Base-by-base conservation (phyloP, 2,797 vertebrate genomes). In the Siniperca obscura region DNA sequence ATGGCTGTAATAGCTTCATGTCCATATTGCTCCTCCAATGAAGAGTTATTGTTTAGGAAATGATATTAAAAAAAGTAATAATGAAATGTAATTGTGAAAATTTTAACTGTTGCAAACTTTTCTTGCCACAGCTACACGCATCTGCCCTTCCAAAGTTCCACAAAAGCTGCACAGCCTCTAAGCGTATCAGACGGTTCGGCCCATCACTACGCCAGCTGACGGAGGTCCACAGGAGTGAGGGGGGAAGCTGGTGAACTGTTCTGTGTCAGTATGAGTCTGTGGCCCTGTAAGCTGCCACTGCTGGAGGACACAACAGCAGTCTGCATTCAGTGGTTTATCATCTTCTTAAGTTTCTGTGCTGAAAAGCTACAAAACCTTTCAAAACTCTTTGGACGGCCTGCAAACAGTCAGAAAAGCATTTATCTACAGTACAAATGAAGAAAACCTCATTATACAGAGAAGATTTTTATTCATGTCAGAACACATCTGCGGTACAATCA, bases 401-500 rank as follows among this genome's bases (percentile, higher is more conserved):
- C 30, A 25, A 21, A 27, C 22, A 13, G 36, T 34, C 27, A 34
- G 4, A 56, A 52, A 73, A 3, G 3, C 8, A 34, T 10, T 70
- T 36, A 38, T 21, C 16, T 42, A 25, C 12, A 53, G 2, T 19
- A 64, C 5, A 36, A 42, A 76, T n/a, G 11, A 65, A 44, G 10
- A 50, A 60, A 65, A 34, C 2, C 10, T 14, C 17, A 30, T 10
- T 17, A n/a, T 74, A 87, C 89, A 86, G 81, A 80, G 17, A 66
- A 65, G 17, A 70, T 93, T 91, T 88, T 92, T 87, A 92, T 92
- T 93, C 25, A 77, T 66, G 75, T 84, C 53, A n/a, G 52, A 56
- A 84, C 78, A 82, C 44, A 73, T 79, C 57, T 46, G 46, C 12
- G 1, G 48, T 76, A 80, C 78, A 83, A 74, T 86, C 56, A 86